Evolutionary conservation across 2,888 invertebrate species (phyloP).

Genomic region (Drosophila paramelanica): DNA sequence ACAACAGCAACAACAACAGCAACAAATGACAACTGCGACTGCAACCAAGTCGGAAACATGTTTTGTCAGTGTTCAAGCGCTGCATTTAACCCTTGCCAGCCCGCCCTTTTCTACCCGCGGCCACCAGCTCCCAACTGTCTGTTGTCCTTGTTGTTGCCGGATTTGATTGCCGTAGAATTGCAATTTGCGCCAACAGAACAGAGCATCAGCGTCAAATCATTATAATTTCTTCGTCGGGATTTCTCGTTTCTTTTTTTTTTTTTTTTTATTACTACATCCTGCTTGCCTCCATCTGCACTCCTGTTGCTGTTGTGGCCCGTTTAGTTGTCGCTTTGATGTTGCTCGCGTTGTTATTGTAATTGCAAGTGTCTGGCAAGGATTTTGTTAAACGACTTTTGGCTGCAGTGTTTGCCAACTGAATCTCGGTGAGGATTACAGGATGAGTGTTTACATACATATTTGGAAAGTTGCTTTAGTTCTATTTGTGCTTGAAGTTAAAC

Average conservation of each 20-base stretch:
- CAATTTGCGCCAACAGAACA: constrained; percentile 79
- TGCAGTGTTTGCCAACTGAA: constrained; percentile 23
- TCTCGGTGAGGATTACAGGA: constrained; percentile 13
- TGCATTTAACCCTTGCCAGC: constrained; percentile 71
- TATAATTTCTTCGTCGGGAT: constrained; percentile 74
- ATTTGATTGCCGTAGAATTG: constrained; percentile 79
- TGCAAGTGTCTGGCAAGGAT: constrained; percentile 48
- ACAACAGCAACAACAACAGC: constrained; percentile 28
- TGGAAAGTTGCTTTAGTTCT: background rate
- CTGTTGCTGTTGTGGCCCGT: background rate
- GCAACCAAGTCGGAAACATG: constrained; percentile 72
- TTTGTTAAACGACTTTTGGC: constrained; percentile 39
- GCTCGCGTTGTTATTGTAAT: constrained; percentile 23
- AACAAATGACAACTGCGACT: constrained; percentile 38
- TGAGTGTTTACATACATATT: background rate
- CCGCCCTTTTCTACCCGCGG: constrained; percentile 22
- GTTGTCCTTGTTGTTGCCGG: constrained; percentile 63
- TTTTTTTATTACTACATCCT: constrained; percentile 6
- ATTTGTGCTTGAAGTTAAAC: background rate
- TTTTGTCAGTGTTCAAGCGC: constrained; percentile 75
- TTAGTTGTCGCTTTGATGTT: constrained; percentile 41
- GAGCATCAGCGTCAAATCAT: constrained; percentile 80
- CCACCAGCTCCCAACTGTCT: constrained; percentile 42
- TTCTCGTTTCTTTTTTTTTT: constrained; percentile 26
- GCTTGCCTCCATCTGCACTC: constrained; percentile 5